Conservation (phyloP, 2,888 invertebrate species). For the Melanchra persicariae region DNA sequence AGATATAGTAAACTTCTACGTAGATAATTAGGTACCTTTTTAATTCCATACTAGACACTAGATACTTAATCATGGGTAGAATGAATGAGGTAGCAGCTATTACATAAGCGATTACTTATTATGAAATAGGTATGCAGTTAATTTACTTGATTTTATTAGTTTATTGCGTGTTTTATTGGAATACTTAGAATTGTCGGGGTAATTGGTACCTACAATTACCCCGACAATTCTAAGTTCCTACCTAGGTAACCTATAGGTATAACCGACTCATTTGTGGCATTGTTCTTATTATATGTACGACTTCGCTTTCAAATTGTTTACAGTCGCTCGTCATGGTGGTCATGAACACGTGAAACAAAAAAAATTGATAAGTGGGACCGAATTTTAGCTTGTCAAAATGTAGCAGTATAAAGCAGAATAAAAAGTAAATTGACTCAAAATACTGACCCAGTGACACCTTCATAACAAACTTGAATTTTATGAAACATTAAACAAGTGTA, state of each 20-base stretch:
- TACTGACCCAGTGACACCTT: not conserved
- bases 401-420: not conserved
- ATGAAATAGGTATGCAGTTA: not conserved
- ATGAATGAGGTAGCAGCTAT: conserved; percentile 9
- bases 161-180: not conserved
- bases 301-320: not conserved
- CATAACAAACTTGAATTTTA: not conserved
- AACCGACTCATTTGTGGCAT: conserved; percentile 1
- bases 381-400: not conserved
- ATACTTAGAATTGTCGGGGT: not conserved
- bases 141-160: conserved; percentile 6
- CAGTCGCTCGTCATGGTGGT: too few relatives aligned
- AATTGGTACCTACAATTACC: too few relatives aligned
- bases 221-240: too few relatives aligned
- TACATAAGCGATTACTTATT: conserved; percentile 1
- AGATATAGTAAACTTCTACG: conserved; percentile 12
- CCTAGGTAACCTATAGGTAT: too few relatives aligned
- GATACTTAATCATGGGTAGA: not conserved
- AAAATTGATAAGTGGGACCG: not conserved
- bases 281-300: not conserved
- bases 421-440: not conserved
- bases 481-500: not conserved
- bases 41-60: conserved; percentile 18
- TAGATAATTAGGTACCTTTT: conserved; percentile 8
- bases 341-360: not conserved